These are phyloP conservation scores for Clavelina lepadiformis DNA, from an alignment of 23 tunicate species.

Conservation along the genomic window DNA sequence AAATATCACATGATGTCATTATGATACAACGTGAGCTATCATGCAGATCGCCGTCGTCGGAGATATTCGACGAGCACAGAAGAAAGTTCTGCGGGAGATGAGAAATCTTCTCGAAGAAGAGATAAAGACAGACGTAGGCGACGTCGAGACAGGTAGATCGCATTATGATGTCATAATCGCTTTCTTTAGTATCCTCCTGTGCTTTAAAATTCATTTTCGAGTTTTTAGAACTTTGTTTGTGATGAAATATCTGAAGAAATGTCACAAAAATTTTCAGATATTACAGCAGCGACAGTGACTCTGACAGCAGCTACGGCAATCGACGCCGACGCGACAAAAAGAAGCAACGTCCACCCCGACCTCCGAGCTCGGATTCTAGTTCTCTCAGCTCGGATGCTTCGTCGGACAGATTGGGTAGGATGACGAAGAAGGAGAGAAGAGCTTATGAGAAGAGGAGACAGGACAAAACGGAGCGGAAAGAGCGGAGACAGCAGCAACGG, in stretches of 20 bases:
- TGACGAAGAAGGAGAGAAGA: conserved; percentile 67
- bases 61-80: conserved; percentile 90
- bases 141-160: too few relatives aligned
- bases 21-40: too few relatives aligned
- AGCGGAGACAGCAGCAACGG: conserved; percentile 47
- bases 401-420: conserved; percentile 34
- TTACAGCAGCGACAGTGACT: conserved; percentile 6
- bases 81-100: conserved; percentile 95
- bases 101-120: conserved; percentile 46
- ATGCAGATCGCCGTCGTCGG: conserved; percentile 63
- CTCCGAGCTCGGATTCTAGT: conserved; percentile 67
- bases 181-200: too few relatives aligned
- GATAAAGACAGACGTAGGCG: conserved; percentile 26
- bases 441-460: conserved; percentile 69
- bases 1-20: too few relatives aligned
- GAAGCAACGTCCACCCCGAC: conserved; percentile 58
- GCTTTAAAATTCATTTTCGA: too few relatives aligned
- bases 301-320: conserved; percentile 30
- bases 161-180: too few relatives aligned
- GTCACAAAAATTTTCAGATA: too few relatives aligned
- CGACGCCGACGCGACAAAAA: conserved; percentile 27
- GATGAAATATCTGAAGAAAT: too few relatives aligned
- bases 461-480: conserved; percentile 62
- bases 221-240: too few relatives aligned
- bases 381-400: conserved; percentile 72